A percentile compares a stretch with the other conserved stretches of the same genome.
phyloP scores from a whole-genome alignment of 2,113 vertebrate species.

The Gadus chalcogrammus region DNA sequence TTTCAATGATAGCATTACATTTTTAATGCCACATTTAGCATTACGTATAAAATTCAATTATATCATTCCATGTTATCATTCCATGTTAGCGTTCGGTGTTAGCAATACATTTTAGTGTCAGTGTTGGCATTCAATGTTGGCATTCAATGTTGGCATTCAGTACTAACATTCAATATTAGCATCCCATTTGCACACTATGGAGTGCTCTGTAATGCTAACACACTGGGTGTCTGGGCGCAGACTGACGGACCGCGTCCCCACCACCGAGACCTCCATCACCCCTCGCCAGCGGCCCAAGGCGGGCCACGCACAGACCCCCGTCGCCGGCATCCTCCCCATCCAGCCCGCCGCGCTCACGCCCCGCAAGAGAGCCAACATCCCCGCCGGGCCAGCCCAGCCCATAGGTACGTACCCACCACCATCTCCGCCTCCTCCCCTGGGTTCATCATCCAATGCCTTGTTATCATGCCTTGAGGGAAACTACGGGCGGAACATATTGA shows the following conservation, averaged over 20 bases:
- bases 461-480: too few species aligned
- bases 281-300: constrained; percentile 97
- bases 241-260: constrained; percentile 93
- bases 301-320: constrained; percentile 84
- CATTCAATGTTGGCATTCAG: too few species aligned
- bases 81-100: too few species aligned
- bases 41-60: too few species aligned
- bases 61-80: too few species aligned
- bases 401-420: constrained; percentile 70
- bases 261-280: constrained; percentile 96
- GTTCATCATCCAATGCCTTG: not conserved
- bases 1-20: too few species aligned
- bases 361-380: constrained; percentile 85
- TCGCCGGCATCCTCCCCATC: constrained; percentile 90
- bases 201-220: too few species aligned
- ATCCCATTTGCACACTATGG: not conserved
- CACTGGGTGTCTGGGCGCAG: constrained; percentile 55
- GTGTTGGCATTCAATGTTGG: too few species aligned
- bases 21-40: too few species aligned
- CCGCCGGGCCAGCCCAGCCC: constrained; percentile 69
- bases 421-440: not conserved
- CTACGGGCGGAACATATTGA: too few species aligned
- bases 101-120: too few species aligned
- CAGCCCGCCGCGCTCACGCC: constrained; percentile 94
- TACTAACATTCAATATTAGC: too few species aligned